Evolutionary conservation across 1,140 invertebrate species (phyloP), one percentile per base, ranked within the genome.

Genomic region (Sipha flava): DNA sequence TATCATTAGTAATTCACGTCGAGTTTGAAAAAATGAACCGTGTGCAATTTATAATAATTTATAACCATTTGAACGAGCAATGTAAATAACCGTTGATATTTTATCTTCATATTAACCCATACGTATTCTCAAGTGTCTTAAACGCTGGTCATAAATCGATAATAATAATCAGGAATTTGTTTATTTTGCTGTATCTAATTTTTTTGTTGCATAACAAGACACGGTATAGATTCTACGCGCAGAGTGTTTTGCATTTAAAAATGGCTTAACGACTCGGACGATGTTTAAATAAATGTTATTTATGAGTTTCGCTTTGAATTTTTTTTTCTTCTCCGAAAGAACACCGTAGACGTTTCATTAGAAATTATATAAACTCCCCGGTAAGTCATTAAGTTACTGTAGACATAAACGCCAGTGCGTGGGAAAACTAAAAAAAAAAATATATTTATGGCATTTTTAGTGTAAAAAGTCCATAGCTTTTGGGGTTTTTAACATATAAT

Each of bases 281-380:
- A 21, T 43, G 37, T 68, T 68, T 68, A 68, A 68, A 68, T 68
- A 68, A 21, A 14, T 43, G 43, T 68, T 68, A 68, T 43, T 68
- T 68, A 68, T 68, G 64, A 1, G 54, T 59, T 59, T 59, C 7
- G 18, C 2, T 31, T 62, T 2, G 6, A 31, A n/a, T 62, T 62
- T 62, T 62, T n/a, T 59, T 62, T 57, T 57, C 23, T 57, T 6
- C 21, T 16, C 1, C 5, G 23, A 54, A 54, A 54, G n/a, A 57
- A 29, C 26, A 3, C 26, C 26, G 26, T 18, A 16, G 54, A 57
- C 26, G 54, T 16, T 57, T 23, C 3, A 3, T 57, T 29, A 18
- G 6, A 18, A 16, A n/a, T n/a, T n/a, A n/a, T n/a, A n/a, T n/a
- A n/a, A n/a, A n/a, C n/a, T n/a, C n/a, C n/a, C n/a, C n/a, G n/a